phyloP scores from a whole-genome alignment of 2,797 vertebrate species.

The Sebastiscus albofasciatus region DNA sequence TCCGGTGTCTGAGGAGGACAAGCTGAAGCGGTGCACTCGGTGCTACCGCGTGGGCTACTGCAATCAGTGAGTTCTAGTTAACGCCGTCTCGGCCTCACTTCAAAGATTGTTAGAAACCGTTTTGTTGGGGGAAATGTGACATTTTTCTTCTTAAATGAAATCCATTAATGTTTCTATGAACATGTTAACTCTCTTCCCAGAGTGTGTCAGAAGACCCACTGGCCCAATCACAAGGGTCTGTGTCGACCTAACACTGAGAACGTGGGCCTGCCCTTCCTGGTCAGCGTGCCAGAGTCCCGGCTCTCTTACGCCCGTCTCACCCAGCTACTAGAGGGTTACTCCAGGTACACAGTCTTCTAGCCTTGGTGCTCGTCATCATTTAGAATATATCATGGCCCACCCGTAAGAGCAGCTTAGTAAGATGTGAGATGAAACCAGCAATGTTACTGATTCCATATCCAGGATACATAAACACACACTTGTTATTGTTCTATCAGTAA shows the following conservation, averaged over 20 bases:
- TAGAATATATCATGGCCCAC: background rate
- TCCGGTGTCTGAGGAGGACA: slow-evolving; percentile 92
- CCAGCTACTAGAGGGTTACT: slow-evolving; percentile 94
- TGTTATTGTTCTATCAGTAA: background rate
- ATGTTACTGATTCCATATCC: background rate
- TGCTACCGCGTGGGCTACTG: slow-evolving; percentile 99
- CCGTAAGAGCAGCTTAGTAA: background rate
- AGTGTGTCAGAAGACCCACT: slow-evolving; percentile 93
- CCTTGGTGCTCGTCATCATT: background rate
- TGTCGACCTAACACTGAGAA: slow-evolving; percentile 91
- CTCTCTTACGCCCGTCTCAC: slow-evolving; percentile 91
- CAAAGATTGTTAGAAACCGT: background rate
- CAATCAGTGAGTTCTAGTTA: slow-evolving; percentile 90
- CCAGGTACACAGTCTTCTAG: slow-evolving; percentile 83
- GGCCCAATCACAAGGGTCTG: slow-evolving; percentile 91
- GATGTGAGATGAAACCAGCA: background rate
- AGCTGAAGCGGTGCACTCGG: slow-evolving; percentile 94
- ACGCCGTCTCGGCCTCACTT: no score
- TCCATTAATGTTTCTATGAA: background rate
- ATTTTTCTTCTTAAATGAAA: background rate
- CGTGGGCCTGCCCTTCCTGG: slow-evolving; percentile 94
- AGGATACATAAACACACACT: background rate
- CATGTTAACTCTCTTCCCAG: slow-evolving; percentile 67
- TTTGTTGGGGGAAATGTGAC: no score
- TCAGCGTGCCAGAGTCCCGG: slow-evolving; percentile 93